Evolutionary conservation across 2,888 invertebrate genomes (phyloP), one percentile per base, ranked within the genome.

Genomic region (Aplocera efformata): DNA sequence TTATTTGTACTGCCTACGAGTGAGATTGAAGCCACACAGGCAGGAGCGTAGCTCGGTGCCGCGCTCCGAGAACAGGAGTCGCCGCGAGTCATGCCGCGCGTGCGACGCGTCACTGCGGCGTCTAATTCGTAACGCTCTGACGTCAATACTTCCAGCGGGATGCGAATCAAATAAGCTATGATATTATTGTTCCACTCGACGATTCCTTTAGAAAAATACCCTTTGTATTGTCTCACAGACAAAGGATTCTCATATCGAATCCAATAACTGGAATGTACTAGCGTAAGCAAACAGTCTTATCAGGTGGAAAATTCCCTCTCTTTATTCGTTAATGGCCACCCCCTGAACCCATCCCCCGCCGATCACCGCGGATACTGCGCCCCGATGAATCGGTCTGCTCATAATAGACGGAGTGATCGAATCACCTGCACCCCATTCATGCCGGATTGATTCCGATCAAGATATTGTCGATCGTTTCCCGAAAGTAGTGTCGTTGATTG

Each of bases 331-430:
- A 77, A 77, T 76, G 66, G 67, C 53, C 60, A 63, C 69, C 63
- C 17, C 22, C 30, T 10, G 7, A 27, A 7, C n/a, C 27, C 23
- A 3, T 6, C 22, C 6, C 7, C n/a, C 17, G 11, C 21, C 22
- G 41, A 72, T 70, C 67, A 71, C 63, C 69, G 61, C 54, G 63
- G 59, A 68, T 70, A 77, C 76, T 72, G 73, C 66, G 60, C 63
- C 53, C 53, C 63, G 55, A 66, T 70, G 70, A 60, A 69, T 60
- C 71, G 71, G 68, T 66, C 71, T 60, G 60, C 45, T 63, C 63
- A 68, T 77, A 79, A 80, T 79, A 72, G 79, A 67, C 71, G 66
- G 53, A 60, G 56, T 73, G 79, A 79, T 79, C 77, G 74, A 74
- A 79, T 79, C 74, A 71, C 67, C 65, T 59, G 67, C 66, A 57